Base-by-base conservation (phyloP, 2,888 invertebrate genomes). In the Epiblema foenella region DNA sequence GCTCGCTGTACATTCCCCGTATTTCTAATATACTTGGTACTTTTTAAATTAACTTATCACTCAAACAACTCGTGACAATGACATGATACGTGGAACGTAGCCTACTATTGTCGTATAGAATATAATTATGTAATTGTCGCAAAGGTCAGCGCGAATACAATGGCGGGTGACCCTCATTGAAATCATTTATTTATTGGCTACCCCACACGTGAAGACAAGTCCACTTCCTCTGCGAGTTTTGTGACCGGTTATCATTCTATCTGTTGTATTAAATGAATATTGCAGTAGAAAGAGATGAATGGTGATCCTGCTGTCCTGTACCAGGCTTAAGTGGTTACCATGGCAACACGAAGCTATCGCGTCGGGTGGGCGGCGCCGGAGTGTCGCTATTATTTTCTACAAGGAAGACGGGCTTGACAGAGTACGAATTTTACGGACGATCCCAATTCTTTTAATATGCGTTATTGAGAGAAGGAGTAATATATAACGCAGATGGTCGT, bases 51-150 rank as follows among this genome's bases (percentile, higher is more conserved):
- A 59, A 64, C 37, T 68, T 66, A 69, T 72, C 69, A 68, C 73
- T 66, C 57, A 49, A 57, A 60, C 66, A 59, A 62, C 73, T 75
- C 69, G 68, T 68, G 56, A 42, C 18, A 62, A 58, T 49, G 33
- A 37, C 77, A 77, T 77, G 78, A 77, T 76, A 71, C 73, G 73
- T 75, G 76, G 62, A 74, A 78, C 69, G 75, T 74, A 68, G 69
- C 65, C 75, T 75, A 77, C 64, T 75, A 75, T 73, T 73, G 64
- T 75, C 70, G 76, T 76, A 69, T 77, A 78, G 84, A 85, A 46
- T 57, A 70, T 86, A 86, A 87, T 87, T 88, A 89, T 89, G 87
- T 89, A 89, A 86, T 83, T 88, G 83, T 87, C 82, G 78, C 85
- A 84, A 74, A 87, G 90, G 91, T 90, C 87, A 86, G 65, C 77